Percentiles rank a stretch among this genome's conserved stretches.
Evolutionary conservation across 2,113 vertebrate genomes (phyloP).

Genomic region (Cavia aperea): DNA sequence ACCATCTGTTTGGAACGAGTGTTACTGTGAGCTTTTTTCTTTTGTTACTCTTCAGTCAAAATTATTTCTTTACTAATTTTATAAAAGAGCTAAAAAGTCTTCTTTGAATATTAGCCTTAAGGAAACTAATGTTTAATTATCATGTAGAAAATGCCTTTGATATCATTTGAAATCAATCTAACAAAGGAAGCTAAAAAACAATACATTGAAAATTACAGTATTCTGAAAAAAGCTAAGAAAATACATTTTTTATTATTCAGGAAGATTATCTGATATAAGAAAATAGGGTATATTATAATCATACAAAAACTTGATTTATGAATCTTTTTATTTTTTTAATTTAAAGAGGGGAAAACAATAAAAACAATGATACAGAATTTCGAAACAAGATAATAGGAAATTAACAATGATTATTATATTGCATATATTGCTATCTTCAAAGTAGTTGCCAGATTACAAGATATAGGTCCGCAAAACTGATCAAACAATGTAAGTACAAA

Average conservation of each 20-base stretch:
- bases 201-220: too few species aligned
- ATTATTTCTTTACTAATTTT: slow-evolving; percentile 68
- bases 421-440: too few species aligned
- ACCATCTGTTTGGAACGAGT: slow-evolving; percentile 74
- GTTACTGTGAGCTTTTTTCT: slow-evolving; percentile 70
- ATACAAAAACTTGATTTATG: not conserved
- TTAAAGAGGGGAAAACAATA: too few species aligned
- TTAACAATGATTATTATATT: too few species aligned
- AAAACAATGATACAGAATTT: too few species aligned
- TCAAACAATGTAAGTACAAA: too few species aligned
- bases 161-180: not conserved
- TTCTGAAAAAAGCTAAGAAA: not conserved
- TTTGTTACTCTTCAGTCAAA: slow-evolving; percentile 70
- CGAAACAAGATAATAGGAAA: too few species aligned
- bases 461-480: too few species aligned
- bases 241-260: not conserved
- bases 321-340: not conserved
- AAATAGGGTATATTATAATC: slow-evolving; percentile 17
- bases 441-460: too few species aligned
- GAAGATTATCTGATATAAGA: not conserved
- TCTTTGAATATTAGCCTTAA: slow-evolving; percentile 52
- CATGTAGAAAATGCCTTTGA: not conserved
- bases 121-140: slow-evolving; percentile 56
- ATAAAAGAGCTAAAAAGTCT: slow-evolving; percentile 63
- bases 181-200: not conserved